Evolutionary conservation across 2,888 invertebrate species (phyloP).

Genomic region (Chorisops tibialis): DNA sequence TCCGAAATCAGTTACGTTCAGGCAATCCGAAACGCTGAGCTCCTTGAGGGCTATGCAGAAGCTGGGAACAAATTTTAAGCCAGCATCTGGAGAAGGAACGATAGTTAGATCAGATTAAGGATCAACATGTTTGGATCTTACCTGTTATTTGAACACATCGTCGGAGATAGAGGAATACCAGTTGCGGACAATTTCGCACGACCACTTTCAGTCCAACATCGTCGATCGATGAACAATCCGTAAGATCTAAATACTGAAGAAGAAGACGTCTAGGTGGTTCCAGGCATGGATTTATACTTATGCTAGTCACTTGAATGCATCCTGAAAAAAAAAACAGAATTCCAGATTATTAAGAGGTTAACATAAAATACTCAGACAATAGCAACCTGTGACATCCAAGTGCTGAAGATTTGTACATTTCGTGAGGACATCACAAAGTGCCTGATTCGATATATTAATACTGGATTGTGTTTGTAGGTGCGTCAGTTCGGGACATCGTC

Average conservation of each 20-base stretch:
- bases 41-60: conserved; percentile 82
- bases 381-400: conserved; percentile 76
- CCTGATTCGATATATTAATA: conserved; percentile 69
- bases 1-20: conserved; percentile 85
- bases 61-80: conserved; percentile 86
- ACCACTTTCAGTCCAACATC: conserved; percentile 81
- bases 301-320: conserved; percentile 75
- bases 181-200: conserved; percentile 81
- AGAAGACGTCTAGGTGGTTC: conserved; percentile 66
- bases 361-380: background rate
- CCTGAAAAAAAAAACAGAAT: conserved; percentile 54
- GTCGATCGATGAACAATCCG: conserved; percentile 81
- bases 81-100: conserved; percentile 65
- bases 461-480: conserved; percentile 77
- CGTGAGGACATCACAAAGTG: conserved; percentile 73
- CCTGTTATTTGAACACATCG: conserved; percentile 85
- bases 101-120: background rate
- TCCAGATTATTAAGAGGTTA: background rate
- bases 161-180: conserved; percentile 82
- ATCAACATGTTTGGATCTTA: conserved; percentile 44
- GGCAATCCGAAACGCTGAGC: conserved; percentile 86
- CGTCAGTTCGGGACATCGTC: conserved; percentile 77
- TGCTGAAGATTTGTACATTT: conserved; percentile 78
- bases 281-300: conserved; percentile 65
- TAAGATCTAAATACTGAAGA: conserved; percentile 84